Evolutionary conservation across 2,888 invertebrate genomes (phyloP).

Genomic region (Ophion ellenae): DNA sequence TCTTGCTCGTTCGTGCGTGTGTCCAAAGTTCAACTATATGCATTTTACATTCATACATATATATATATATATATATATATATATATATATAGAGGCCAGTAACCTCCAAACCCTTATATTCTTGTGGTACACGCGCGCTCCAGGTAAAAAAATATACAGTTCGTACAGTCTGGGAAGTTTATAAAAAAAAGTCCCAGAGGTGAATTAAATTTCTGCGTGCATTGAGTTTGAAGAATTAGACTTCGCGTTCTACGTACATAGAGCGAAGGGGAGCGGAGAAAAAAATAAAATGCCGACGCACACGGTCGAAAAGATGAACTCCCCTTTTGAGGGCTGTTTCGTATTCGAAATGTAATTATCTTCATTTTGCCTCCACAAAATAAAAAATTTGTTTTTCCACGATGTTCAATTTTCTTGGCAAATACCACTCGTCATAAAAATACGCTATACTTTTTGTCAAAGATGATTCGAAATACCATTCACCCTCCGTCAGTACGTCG

Average conservation of each 20-base stretch:
- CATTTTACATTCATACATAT: not conserved
- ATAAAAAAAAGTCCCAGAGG: conserved; percentile 50
- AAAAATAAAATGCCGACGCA: not conserved
- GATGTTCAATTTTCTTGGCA: too few species aligned
- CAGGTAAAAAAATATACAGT: conserved; percentile 56
- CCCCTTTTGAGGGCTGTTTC: not conserved
- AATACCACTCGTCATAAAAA: too few species aligned
- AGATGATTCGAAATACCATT: too few species aligned
- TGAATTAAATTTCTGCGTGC: conserved; percentile 57
- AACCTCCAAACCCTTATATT: conserved; percentile 50
- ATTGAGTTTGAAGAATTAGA: conserved; percentile 62
- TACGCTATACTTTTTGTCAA: too few species aligned
- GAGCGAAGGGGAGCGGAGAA: not conserved
- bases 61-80: not conserved
- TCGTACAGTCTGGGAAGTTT: conserved; percentile 59
- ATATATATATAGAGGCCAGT: conserved; percentile 22
- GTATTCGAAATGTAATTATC: not conserved
- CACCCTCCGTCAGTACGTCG: too few species aligned
- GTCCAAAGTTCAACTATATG: conserved; percentile 9
- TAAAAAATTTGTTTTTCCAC: too few species aligned
- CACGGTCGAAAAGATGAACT: not conserved
- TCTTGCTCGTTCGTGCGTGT: conserved; percentile 54
- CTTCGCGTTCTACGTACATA: conserved; percentile 4
- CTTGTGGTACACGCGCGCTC: conserved; percentile 22
- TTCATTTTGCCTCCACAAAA: too few species aligned